Evolutionary conservation across 2,888 invertebrate species (phyloP).

Genomic region (Loripinus fragilis): DNA sequence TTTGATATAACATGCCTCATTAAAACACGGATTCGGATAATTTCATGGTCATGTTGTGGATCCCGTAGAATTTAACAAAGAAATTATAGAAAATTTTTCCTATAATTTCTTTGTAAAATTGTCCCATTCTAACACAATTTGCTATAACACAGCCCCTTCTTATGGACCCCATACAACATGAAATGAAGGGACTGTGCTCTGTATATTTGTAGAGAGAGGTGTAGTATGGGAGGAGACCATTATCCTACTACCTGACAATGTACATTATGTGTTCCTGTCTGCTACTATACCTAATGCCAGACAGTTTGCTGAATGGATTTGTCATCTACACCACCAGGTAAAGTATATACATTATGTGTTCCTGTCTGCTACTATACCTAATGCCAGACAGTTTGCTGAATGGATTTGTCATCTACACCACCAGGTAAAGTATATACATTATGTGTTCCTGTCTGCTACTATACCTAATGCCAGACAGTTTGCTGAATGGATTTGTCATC

Average conservation of each 20-base stretch:
- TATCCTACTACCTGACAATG: slow-evolving; percentile 97
- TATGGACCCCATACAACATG: too few relatives aligned
- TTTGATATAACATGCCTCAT: too few relatives aligned
- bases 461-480: slow-evolving; percentile 99
- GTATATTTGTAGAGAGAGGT: slow-evolving; percentile 91
- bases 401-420: slow-evolving; percentile 91
- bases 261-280: slow-evolving; percentile 99
- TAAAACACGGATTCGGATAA: too few relatives aligned
- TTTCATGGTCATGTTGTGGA: not conserved
- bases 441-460: slow-evolving; percentile 99
- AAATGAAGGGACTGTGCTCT: too few relatives aligned
- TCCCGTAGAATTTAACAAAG: too few relatives aligned
- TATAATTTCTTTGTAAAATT: too few relatives aligned
- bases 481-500: slow-evolving; percentile 87
- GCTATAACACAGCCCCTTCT: too few relatives aligned
- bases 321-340: slow-evolving; percentile 91
- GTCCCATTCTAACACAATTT: too few relatives aligned
- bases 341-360: slow-evolving; percentile 98
- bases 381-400: slow-evolving; percentile 93
- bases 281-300: slow-evolving; percentile 99
- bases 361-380: slow-evolving; percentile 99
- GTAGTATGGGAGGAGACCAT: slow-evolving; percentile 99
- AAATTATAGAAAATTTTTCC: too few relatives aligned
- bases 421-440: slow-evolving; percentile 91
- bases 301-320: slow-evolving; percentile 88